A percentile compares a stretch with the other conserved stretches of the same genome.
These are phyloP conservation scores for Pangasianodon gigas DNA, from an alignment of 2,113 vertebrate genomes.

Conservation along the genomic window DNA sequence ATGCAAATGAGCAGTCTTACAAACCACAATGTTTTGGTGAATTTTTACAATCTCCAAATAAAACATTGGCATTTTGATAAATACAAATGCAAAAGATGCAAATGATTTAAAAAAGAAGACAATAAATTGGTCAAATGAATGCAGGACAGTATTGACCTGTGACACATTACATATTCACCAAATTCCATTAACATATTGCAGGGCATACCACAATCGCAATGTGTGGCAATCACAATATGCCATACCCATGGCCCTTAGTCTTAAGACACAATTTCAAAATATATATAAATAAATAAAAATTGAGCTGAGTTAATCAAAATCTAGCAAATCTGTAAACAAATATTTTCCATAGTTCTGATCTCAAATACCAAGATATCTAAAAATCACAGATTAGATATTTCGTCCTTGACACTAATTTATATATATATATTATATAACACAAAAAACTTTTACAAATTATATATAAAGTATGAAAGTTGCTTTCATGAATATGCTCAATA, in stretches of 20 bases:
- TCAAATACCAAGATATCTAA: background rate
- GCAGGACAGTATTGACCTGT: background rate
- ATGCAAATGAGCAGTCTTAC: background rate
- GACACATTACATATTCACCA: background rate
- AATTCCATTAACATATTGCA: background rate
- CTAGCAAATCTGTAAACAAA: background rate
- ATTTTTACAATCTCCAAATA: background rate
- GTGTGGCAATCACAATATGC: background rate
- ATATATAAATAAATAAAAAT: background rate
- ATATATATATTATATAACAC: too few relatives aligned
- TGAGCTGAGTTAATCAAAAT: background rate
- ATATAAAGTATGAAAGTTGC: background rate
- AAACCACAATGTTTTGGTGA: background rate
- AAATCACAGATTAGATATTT: background rate
- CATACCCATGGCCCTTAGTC: background rate
- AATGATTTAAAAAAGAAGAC: background rate
- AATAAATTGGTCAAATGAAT: background rate
- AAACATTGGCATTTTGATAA: background rate
- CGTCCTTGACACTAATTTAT: too few relatives aligned
- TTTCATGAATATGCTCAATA: background rate
- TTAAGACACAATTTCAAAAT: background rate
- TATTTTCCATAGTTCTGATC: background rate
- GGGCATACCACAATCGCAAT: background rate
- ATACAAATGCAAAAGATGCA: background rate
- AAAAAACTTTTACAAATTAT: background rate